Percentiles rank a stretch among this genome's conserved stretches.
phyloP scores from a whole-genome alignment of 2,888 invertebrate species.

The Melolontha melolontha region DNA sequence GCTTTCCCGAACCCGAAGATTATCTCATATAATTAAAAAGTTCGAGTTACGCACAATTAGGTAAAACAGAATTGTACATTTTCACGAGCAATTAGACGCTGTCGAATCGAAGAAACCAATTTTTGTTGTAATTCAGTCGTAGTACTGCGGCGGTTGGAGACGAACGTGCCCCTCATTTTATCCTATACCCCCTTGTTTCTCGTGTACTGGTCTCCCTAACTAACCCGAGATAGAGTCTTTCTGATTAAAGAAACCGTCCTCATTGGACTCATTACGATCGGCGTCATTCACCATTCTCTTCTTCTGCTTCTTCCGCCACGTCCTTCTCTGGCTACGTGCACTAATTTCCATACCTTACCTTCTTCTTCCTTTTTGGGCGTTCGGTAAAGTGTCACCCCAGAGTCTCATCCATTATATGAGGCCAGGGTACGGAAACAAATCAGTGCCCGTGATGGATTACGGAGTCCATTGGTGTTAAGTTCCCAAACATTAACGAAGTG shows the following conservation, averaged over 20 bases:
- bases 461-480: background rate
- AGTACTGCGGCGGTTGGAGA: background rate
- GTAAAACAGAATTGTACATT: slow-evolving; percentile 33
- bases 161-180: no score
- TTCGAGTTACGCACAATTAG: slow-evolving; percentile 36
- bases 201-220: slow-evolving; percentile 1
- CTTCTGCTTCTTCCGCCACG: no score
- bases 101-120: slow-evolving; percentile 33
- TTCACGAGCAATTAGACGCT: slow-evolving; percentile 34
- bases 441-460: slow-evolving; percentile 25
- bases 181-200: slow-evolving; percentile 3
- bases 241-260: slow-evolving; percentile 52
- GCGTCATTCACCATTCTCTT: slow-evolving; percentile 35
- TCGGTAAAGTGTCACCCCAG: slow-evolving; percentile 32
- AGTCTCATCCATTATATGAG: slow-evolving; percentile 33
- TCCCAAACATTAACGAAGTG: slow-evolving; percentile 23
- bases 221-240: slow-evolving; percentile 42
- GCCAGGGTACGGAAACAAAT: slow-evolving; percentile 28
- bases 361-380: background rate
- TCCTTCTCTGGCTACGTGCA: slow-evolving; percentile 46
- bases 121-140: slow-evolving; percentile 33
- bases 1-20: slow-evolving; percentile 15
- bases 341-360: slow-evolving; percentile 49
- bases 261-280: slow-evolving; percentile 51
- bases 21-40: slow-evolving; percentile 37